Evolutionary conservation across 2,888 invertebrate species (phyloP), one percentile per base, ranked within the genome.

Genomic region (Crioceris asparagi): DNA sequence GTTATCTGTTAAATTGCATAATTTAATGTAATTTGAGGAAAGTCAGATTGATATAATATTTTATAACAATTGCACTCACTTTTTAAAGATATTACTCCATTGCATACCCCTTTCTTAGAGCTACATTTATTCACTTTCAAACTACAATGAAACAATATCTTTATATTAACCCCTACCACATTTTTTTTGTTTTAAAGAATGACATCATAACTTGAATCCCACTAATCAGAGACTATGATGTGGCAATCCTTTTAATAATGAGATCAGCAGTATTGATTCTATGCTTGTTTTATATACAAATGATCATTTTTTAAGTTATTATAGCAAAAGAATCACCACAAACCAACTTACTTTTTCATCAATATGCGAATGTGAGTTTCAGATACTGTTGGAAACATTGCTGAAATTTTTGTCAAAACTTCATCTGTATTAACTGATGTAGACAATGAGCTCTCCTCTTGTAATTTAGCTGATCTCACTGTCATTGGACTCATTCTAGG

Each of bases 361-460:
- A 91, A 69, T 49, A 88, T 72, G 53, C 83, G 79, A 57, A 91
- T 88, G 58, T 90, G 90, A 17, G 83, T 83, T 55, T 91, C 90
- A 41, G 83, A 78, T 35, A 88, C 91, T 5, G 91, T 91, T 2
- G 91, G 91, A 60, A 92, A 91, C 79, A 90, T 83, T 30, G 84
- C 78, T 53, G 82, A 78, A 51, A 88, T 84, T 64, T 84, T 87
- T 26, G 77, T 70, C 10, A 86, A 83, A 39, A 82, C 71, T 5
- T 79, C 75, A 50, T 86, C 85, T 1, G 77, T 74, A 45, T 84
- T 82, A 5, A 71, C 68, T 17, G 42, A 23, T 7, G 35, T 27
- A 4, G 46, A 43, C 3, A 52, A 51, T 38, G 53, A 55, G 48
- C 41, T 54, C 32, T 58, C 56, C 43, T 55, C 53, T 6, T 5